Evolutionary conservation across 1,140 invertebrate species (phyloP).

Genomic region (Nasonia giraulti): DNA sequence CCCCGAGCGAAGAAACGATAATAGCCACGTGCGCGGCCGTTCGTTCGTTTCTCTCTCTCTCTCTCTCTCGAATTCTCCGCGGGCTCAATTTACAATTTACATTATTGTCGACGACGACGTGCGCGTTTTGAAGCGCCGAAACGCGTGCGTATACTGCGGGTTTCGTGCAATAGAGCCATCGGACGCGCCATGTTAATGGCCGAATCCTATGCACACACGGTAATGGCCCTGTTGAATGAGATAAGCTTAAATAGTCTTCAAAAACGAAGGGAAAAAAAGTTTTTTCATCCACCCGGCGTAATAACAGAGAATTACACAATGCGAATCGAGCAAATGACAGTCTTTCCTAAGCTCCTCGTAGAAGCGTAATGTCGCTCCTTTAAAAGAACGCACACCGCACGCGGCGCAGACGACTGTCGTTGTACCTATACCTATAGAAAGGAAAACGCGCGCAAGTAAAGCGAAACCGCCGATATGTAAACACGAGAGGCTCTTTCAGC

Average conservation of each 20-base stretch:
- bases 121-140: not conserved
- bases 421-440: not conserved
- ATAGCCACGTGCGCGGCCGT: not conserved
- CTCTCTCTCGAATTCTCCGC: slow-evolving; percentile 9
- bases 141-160: no score
- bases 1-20: slow-evolving; percentile 10
- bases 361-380: slow-evolving; percentile 32
- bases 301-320: slow-evolving; percentile 39
- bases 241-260: not conserved
- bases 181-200: no score
- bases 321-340: slow-evolving; percentile 42
- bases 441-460: not conserved
- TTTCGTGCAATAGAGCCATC: no score
- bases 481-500: no score
- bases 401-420: not conserved
- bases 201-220: not conserved
- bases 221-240: slow-evolving; percentile 1
- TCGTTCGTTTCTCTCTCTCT: not conserved
- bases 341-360: slow-evolving; percentile 19
- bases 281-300: not conserved
- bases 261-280: not conserved
- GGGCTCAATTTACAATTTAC: slow-evolving; percentile 2
- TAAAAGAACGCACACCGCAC: slow-evolving; percentile 10
- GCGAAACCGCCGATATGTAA: not conserved
- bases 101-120: not conserved